phyloP scores from a whole-genome alignment of 2,797 vertebrate genomes.

The Helicolenus hilgendorfi region DNA sequence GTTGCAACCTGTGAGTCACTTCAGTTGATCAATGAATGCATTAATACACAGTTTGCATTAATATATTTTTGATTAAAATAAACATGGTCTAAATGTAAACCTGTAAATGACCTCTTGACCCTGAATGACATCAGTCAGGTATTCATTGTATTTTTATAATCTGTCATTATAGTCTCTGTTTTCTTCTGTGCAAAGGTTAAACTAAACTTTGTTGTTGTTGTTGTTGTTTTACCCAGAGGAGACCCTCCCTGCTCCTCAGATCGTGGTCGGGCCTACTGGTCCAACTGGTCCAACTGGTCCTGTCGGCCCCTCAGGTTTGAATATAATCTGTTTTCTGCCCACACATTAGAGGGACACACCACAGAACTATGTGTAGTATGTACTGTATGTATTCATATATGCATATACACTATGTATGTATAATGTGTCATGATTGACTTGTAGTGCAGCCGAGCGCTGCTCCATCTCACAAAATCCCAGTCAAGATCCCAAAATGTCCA shows the following conservation, averaged over 20 bases:
- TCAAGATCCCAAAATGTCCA: not conserved
- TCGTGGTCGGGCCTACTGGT: constrained; percentile 66
- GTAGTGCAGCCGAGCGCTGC: not conserved
- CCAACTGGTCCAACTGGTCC: constrained; percentile 75
- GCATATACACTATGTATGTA: not conserved
- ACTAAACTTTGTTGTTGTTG: not conserved
- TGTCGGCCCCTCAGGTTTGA: constrained; percentile 77
- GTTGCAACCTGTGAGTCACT: constrained; percentile 6
- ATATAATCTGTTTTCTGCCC: not conserved
- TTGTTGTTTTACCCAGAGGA: constrained; percentile 41
- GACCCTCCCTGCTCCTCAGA: constrained; percentile 25
- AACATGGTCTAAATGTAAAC: not conserved
- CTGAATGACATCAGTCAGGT: not conserved
- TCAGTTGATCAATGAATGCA: constrained; percentile 14
- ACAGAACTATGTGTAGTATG: not conserved
- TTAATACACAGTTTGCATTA: not conserved
- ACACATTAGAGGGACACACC: fast-evolving
- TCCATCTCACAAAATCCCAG: not conserved
- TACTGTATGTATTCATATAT: not conserved
- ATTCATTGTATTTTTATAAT: not conserved
- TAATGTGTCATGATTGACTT: not conserved
- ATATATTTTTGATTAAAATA: not conserved
- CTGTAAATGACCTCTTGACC: not conserved
- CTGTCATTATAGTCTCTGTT: not conserved
- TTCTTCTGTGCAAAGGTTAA: not conserved